A percentile compares a stretch with the other conserved stretches of the same genome.
Evolutionary conservation across 2,797 vertebrate genomes (phyloP).

Genomic region (Gymnodraco acuticeps): DNA sequence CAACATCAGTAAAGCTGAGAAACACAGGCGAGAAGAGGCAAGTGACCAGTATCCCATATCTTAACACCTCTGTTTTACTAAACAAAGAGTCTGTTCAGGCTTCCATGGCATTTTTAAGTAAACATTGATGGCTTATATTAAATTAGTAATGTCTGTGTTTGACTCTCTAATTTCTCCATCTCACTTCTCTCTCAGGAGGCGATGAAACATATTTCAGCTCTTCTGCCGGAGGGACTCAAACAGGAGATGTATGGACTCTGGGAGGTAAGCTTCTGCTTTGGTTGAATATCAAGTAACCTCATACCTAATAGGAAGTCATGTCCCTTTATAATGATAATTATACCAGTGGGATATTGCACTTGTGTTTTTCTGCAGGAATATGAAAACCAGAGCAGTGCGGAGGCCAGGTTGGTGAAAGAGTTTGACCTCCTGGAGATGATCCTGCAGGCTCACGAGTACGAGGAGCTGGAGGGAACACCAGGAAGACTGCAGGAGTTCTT

Average conservation of each 20-base stretch:
- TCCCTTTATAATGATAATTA: not conserved
- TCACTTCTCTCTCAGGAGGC: conserved; percentile 85
- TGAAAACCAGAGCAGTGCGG: conserved; percentile 90
- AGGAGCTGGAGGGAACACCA: conserved; percentile 90
- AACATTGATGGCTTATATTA: not conserved
- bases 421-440: conserved; percentile 98
- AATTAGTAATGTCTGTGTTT: not conserved
- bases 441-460: conserved; percentile 96
- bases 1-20: conserved; percentile 96
- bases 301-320: no score
- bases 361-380: conserved; percentile 88
- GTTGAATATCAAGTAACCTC: not conserved
- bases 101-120: no score
- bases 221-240: conserved; percentile 87
- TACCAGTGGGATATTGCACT: not conserved
- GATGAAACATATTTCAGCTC: conserved; percentile 89
- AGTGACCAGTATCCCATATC: conserved; percentile 30
- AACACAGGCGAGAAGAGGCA: conserved; percentile 93
- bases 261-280: conserved; percentile 84
- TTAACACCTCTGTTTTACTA: not conserved
- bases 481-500: conserved; percentile 96
- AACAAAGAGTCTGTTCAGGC: not conserved
- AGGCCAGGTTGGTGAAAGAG: conserved; percentile 94
- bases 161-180: not conserved
- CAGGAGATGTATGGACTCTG: conserved; percentile 94